A percentile compares a stretch with the other conserved stretches of the same genome.
These are phyloP conservation scores for Whitmania pigra DNA, from an alignment of 1,140 invertebrate species.

Conservation along the genomic window DNA sequence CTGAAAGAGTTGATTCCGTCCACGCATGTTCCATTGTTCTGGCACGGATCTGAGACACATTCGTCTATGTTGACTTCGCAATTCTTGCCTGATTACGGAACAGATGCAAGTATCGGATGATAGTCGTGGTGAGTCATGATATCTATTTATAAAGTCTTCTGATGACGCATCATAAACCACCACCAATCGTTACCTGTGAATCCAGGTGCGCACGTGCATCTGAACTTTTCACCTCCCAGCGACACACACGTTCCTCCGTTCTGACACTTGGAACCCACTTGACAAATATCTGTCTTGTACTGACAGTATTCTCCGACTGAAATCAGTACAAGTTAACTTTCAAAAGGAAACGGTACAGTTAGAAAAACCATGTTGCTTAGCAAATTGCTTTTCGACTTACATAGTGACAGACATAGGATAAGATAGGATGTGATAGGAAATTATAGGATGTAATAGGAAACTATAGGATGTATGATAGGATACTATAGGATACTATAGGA, in stretches of 20 bases:
- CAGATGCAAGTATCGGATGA: no score
- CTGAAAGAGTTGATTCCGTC: neutral
- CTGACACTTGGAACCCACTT: neutral
- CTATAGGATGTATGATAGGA: no score
- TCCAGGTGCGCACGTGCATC: neutral
- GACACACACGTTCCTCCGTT: neutral
- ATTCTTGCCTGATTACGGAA: neutral
- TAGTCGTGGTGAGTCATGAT: no score
- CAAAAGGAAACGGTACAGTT: no score
- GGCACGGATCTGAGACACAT: neutral
- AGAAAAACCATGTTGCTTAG: no score
- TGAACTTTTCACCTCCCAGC: neutral
- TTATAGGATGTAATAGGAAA: no score
- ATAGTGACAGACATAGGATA: no score
- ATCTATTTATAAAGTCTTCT: no score
- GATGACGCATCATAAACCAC: neutral
- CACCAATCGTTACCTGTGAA: neutral
- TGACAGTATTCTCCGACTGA: conserved; percentile 4
- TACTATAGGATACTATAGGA: no score
- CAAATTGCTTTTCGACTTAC: no score
- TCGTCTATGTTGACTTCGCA: conserved; percentile 3
- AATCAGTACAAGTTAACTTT: no score
- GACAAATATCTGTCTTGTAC: conserved; percentile 4
- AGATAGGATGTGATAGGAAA: no score
- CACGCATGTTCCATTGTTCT: conserved; percentile 1